phyloP scores from a whole-genome alignment of 2,797 vertebrate species.

The Lindbergichthys nudifrons region DNA sequence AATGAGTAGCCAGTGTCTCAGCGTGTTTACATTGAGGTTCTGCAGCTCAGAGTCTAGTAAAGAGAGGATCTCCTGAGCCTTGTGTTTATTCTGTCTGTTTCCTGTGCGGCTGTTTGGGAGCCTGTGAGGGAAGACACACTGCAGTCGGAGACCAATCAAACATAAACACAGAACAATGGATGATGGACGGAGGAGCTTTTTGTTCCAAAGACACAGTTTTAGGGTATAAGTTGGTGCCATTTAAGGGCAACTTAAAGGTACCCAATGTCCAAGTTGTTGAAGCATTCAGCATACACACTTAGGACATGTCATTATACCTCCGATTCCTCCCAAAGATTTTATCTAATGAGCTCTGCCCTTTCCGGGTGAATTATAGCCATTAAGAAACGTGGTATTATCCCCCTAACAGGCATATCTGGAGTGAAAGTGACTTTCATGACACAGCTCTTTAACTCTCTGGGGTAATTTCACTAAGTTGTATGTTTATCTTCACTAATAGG shows the following conservation, averaged over 20 bases:
- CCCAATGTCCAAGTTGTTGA: not conserved
- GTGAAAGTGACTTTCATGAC: slow-evolving; percentile 77
- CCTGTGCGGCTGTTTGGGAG: slow-evolving; percentile 77
- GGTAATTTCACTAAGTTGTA: slow-evolving; percentile 79
- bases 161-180: slow-evolving; percentile 76
- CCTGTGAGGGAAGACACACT: slow-evolving; percentile 65
- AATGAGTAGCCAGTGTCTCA: slow-evolving; percentile 50
- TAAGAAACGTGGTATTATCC: slow-evolving; percentile 37
- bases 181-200: slow-evolving; percentile 47
- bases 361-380: slow-evolving; percentile 53
- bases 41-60: slow-evolving; percentile 55
- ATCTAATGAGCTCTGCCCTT: slow-evolving; percentile 51
- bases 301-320: slow-evolving; percentile 14
- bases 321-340: slow-evolving; percentile 20
- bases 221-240: slow-evolving; percentile 45
- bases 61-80: slow-evolving; percentile 62
- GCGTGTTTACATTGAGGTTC: slow-evolving; percentile 64
- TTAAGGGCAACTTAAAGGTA: slow-evolving; percentile 13
- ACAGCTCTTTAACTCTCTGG: slow-evolving; percentile 74
- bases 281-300: not conserved
- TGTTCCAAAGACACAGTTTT: slow-evolving; percentile 37
- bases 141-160: slow-evolving; percentile 74
- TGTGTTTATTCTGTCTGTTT: slow-evolving; percentile 81
- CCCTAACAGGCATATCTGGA: slow-evolving; percentile 64
- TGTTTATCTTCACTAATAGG: slow-evolving; percentile 83